Evolutionary conservation across 2,888 invertebrate genomes (phyloP).

Genomic region (Drosophila pseudotakahashii): DNA sequence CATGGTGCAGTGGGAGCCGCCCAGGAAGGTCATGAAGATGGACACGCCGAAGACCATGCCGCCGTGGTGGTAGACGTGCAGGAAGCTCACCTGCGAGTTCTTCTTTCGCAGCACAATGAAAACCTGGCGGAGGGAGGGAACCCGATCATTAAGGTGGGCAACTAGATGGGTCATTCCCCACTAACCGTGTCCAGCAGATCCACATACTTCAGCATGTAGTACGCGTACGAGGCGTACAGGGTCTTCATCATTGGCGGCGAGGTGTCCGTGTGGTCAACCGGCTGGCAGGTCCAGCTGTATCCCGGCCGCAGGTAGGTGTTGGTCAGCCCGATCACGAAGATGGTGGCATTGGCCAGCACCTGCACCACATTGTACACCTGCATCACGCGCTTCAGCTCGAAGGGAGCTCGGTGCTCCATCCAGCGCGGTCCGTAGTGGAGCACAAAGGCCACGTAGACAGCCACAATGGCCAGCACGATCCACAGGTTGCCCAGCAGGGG

Average conservation of each 20-base stretch:
- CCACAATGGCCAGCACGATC: constrained; percentile 86
- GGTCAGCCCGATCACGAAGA: constrained; percentile 65
- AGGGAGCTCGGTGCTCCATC: constrained; percentile 89
- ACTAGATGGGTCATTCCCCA: neutral
- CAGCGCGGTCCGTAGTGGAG: constrained; percentile 89
- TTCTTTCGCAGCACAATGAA: constrained; percentile 94
- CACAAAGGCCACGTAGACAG: constrained; percentile 89
- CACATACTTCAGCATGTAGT: constrained; percentile 88
- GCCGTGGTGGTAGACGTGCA: constrained; percentile 94
- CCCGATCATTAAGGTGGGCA: neutral
- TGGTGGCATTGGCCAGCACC: constrained; percentile 63
- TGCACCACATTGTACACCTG: constrained; percentile 89
- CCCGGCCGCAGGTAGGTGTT: constrained; percentile 69
- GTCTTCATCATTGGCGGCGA: constrained; percentile 83
- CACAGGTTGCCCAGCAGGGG: constrained; percentile 88
- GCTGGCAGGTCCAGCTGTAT: constrained; percentile 79
- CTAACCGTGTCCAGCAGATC: constrained; percentile 89
- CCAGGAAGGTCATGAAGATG: constrained; percentile 85
- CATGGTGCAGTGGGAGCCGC: constrained; percentile 90
- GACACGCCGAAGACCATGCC: constrained; percentile 91
- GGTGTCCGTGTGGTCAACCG: constrained; percentile 68
- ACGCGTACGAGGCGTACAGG: constrained; percentile 86
- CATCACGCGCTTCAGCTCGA: constrained; percentile 87
- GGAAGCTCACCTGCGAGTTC: constrained; percentile 91
- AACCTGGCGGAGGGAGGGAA: constrained; percentile 58